phyloP scores from a whole-genome alignment of 2,888 invertebrate species.

The Sarcophaga rosellei region DNA sequence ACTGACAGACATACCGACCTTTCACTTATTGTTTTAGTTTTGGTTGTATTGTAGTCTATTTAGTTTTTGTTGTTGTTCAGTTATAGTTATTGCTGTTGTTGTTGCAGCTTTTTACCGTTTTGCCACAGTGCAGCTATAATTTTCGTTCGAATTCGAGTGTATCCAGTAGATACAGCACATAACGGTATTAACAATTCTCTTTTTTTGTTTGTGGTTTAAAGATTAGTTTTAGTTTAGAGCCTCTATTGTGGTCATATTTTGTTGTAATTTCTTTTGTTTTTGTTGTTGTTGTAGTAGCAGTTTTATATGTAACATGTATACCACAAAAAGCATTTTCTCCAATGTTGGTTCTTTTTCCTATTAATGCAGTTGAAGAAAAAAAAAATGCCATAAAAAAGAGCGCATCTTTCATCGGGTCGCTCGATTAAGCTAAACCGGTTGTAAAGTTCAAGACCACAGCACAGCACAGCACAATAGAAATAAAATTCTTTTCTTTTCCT shows the following conservation, averaged over 20 bases:
- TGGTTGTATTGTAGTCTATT: constrained; percentile 14
- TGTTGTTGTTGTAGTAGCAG: background rate
- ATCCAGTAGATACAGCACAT: constrained; percentile 35
- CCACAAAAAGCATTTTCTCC: background rate
- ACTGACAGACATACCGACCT: constrained; percentile 36
- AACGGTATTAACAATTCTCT: constrained; percentile 53
- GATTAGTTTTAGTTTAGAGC: constrained; percentile 45
- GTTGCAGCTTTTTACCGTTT: constrained; percentile 15
- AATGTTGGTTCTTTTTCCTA: constrained; percentile 18
- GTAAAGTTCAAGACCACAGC: constrained; percentile 57
- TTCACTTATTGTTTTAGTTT: constrained; percentile 55
- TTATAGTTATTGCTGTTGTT: constrained; percentile 4
- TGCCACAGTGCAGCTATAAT: constrained; percentile 13
- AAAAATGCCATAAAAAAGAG: constrained; percentile 16
- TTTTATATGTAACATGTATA: constrained; percentile 14
- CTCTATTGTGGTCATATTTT: constrained; percentile 13
- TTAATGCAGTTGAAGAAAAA: constrained; percentile 28
- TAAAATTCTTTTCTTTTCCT: no score
- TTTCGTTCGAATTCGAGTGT: constrained; percentile 12
- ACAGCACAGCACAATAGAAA: constrained; percentile 19
- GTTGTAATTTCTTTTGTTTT: background rate
- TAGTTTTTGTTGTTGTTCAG: background rate
- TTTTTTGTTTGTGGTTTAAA: constrained; percentile 54
- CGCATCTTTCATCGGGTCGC: constrained; percentile 65
- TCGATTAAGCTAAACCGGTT: constrained; percentile 66